Evolutionary conservation across 2,113 vertebrate species (phyloP).

Genomic region (Hoplias malabaricus): DNA sequence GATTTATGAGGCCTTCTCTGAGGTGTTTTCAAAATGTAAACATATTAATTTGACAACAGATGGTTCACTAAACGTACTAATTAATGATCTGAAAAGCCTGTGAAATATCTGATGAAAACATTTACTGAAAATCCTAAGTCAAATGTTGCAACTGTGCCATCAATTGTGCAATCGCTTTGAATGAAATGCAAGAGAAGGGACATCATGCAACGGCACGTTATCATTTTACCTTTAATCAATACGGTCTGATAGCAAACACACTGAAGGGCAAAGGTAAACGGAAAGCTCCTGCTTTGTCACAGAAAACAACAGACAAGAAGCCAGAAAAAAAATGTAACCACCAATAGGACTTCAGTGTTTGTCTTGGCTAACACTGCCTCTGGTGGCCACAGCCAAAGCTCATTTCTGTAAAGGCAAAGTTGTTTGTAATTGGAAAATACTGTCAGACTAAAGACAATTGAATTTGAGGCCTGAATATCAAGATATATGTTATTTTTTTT

Average conservation of each 20-base stretch:
- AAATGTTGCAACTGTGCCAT: neutral
- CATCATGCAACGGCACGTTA: constrained; percentile 24
- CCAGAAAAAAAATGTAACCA: neutral
- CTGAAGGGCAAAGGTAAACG: constrained; percentile 57
- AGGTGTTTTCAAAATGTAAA: neutral
- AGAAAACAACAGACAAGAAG: constrained; percentile 16
- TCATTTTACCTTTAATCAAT: constrained; percentile 53
- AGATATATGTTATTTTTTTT: neutral
- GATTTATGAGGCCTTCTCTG: neutral
- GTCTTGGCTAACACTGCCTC: constrained; percentile 35
- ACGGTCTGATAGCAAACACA: constrained; percentile 44
- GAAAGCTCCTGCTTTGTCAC: constrained; percentile 31
- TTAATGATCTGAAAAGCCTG: no score
- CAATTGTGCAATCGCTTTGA: constrained; percentile 23
- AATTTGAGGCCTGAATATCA: neutral
- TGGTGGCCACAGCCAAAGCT: constrained; percentile 28
- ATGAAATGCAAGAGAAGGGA: constrained; percentile 16
- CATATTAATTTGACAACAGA: neutral
- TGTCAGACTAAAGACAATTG: neutral
- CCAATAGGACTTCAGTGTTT: neutral
- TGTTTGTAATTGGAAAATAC: neutral
- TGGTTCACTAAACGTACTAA: neutral
- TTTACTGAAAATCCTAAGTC: neutral
- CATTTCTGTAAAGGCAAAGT: neutral
- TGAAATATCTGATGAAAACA: neutral